phyloP scores from a whole-genome alignment of 2,797 vertebrate species.

The Pangasius djambal region DNA sequence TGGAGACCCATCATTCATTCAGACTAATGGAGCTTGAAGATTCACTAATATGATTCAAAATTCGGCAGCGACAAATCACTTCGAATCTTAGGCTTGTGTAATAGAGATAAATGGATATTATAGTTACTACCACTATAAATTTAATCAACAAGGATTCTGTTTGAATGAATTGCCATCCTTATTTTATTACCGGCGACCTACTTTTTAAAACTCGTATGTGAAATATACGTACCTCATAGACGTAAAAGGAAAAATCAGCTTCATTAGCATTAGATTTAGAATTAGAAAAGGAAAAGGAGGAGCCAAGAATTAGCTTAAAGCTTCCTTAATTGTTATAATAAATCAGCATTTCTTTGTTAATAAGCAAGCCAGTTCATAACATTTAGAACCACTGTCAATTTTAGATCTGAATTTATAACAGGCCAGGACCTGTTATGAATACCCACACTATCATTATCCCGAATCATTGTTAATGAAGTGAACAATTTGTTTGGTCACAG shows the following conservation, averaged over 20 bases:
- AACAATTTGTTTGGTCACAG: not conserved
- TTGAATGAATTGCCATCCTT: not conserved
- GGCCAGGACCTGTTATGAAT: not conserved
- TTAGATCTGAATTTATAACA: constrained; percentile 6
- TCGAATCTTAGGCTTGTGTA: constrained; percentile 15
- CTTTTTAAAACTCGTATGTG: not conserved
- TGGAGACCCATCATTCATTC: constrained; percentile 25
- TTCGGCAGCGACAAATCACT: constrained; percentile 26
- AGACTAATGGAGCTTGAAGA: constrained; percentile 38
- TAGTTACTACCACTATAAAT: not conserved
- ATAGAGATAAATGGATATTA: constrained; percentile 32
- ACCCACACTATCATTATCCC: not conserved
- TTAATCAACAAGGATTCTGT: not conserved
- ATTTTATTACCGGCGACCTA: not conserved
- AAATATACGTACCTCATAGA: not conserved
- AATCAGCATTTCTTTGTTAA: not conserved
- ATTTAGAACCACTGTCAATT: constrained; percentile 1
- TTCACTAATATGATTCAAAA: constrained; percentile 40
- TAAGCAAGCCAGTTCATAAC: not conserved
- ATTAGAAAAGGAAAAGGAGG: not conserved
- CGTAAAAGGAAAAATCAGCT: not conserved
- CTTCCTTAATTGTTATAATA: not conserved
- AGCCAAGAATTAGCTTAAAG: not conserved
- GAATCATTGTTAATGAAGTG: not conserved
- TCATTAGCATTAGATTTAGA: not conserved